phyloP scores from a whole-genome alignment of 1,140 invertebrate genomes.

The Gerris buenoi region DNA sequence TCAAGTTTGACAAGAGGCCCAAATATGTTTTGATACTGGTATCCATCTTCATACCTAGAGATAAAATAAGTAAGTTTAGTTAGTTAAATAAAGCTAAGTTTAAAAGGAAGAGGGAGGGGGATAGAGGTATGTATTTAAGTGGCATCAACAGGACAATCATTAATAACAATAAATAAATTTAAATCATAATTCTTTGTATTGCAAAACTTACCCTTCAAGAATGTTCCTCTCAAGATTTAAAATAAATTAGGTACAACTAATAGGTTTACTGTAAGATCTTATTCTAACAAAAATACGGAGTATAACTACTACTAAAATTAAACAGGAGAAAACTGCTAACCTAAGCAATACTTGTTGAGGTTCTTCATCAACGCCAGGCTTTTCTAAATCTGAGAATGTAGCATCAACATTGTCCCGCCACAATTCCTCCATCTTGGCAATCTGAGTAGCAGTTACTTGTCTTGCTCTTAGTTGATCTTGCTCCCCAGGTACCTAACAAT shows the following conservation, averaged over 20 bases:
- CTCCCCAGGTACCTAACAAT: slow-evolving; percentile 57
- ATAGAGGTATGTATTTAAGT: too few species aligned
- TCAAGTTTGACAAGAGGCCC: slow-evolving; percentile 92
- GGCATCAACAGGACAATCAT: too few species aligned
- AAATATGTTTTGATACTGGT: slow-evolving; percentile 98
- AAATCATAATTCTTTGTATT: too few species aligned
- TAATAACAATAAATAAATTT: too few species aligned
- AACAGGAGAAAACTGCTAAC: slow-evolving; percentile 31
- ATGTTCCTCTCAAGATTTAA: too few species aligned
- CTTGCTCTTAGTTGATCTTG: slow-evolving; percentile 87
- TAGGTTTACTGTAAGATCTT: neutral
- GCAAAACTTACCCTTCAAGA: too few species aligned
- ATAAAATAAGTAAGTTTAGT: too few species aligned
- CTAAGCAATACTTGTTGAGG: slow-evolving; percentile 84
- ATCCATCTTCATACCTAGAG: slow-evolving; percentile 86
- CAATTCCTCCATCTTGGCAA: slow-evolving; percentile 93
- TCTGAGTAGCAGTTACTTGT: slow-evolving; percentile 91
- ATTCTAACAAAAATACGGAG: neutral
- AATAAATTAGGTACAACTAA: neutral
- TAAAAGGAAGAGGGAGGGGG: too few species aligned
- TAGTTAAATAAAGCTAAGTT: too few species aligned
- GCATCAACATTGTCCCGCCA: slow-evolving; percentile 98
- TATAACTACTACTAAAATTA: neutral
- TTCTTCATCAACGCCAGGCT: slow-evolving; percentile 93
- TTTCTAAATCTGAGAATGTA: slow-evolving; percentile 92